phyloP scores from a whole-genome alignment of 1,140 invertebrate genomes.

The Macrotrachela quadricornifera region DNA sequence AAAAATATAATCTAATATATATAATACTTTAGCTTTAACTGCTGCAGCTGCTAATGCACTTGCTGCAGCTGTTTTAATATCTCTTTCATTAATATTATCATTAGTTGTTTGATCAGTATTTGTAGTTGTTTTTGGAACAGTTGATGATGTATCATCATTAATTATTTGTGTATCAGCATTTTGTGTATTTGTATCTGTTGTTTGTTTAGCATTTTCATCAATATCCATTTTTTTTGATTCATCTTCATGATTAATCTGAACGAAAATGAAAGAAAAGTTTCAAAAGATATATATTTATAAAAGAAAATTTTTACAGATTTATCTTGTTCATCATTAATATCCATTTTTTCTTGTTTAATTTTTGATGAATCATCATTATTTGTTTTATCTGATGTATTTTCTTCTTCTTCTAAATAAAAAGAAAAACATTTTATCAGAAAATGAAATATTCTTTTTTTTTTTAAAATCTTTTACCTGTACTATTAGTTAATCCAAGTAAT shows the following conservation, averaged over 20 bases:
- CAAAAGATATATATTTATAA: background rate
- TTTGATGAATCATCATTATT: slow-evolving; percentile 10
- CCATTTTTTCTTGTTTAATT: slow-evolving; percentile 8
- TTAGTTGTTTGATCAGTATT: slow-evolving; percentile 10
- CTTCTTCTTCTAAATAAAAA: no score
- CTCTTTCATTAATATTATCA: slow-evolving; percentile 2
- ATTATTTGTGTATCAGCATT: slow-evolving; percentile 13
- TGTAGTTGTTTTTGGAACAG: background rate
- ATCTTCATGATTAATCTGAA: no score
- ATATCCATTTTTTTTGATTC: background rate
- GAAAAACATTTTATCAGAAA: no score
- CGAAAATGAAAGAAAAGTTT: background rate
- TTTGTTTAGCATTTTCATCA: background rate
- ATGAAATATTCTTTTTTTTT: slow-evolving; percentile 15
- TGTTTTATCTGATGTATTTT: slow-evolving; percentile 19
- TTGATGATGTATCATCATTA: slow-evolving; percentile 15
- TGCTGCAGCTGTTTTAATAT: slow-evolving; percentile 56
- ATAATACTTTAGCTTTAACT: slow-evolving; percentile 66
- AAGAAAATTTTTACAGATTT: slow-evolving; percentile 9
- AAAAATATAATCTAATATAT: background rate
- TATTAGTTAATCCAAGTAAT: slow-evolving; percentile 47
- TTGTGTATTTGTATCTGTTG: slow-evolving; percentile 10
- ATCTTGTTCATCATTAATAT: slow-evolving; percentile 14
- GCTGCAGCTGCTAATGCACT: slow-evolving; percentile 83
- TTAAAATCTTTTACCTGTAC: slow-evolving; percentile 1